phyloP scores from a whole-genome alignment of 64 coral and sea anemone genomes.

The Stylophora pistillata region DNA sequence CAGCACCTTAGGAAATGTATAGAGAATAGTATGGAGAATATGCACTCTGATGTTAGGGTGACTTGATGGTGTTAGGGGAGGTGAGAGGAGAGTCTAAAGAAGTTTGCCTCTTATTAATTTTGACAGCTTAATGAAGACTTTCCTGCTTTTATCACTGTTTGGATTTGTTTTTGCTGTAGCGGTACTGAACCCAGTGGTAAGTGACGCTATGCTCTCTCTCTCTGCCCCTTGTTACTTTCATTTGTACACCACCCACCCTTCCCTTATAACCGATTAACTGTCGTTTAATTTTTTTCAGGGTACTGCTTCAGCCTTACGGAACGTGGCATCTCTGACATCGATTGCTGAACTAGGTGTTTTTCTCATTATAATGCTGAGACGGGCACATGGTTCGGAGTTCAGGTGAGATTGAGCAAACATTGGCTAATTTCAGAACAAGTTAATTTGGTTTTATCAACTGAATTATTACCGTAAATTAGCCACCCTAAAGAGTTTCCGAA shows the following conservation, averaged over 20 bases:
- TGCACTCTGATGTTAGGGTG: too few species aligned
- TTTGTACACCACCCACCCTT: not conserved
- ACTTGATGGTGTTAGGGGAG: too few species aligned
- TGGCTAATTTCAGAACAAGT: too few species aligned
- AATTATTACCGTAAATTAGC: too few species aligned
- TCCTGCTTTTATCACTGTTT: constrained; percentile 21
- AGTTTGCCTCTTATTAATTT: not conserved
- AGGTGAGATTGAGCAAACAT: constrained; percentile 2
- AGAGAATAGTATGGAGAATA: too few species aligned
- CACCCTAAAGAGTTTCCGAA: too few species aligned
- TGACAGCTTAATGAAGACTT: not conserved
- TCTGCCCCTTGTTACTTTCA: not conserved
- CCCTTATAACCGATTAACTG: not conserved
- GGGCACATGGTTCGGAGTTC: constrained; percentile 1
- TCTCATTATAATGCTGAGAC: constrained; percentile 33
- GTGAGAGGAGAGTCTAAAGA: too few species aligned
- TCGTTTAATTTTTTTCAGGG: not conserved
- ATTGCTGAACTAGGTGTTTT: constrained; percentile 29
- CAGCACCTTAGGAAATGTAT: too few species aligned
- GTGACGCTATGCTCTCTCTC: not conserved
- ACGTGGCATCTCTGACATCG: constrained; percentile 11
- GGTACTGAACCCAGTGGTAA: constrained; percentile 31
- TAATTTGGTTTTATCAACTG: too few species aligned
- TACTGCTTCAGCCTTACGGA: not conserved
- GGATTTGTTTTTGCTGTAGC: constrained; percentile 52